Conservation (phyloP, 2,888 invertebrate genomes). For the Plebejus melissa region DNA sequence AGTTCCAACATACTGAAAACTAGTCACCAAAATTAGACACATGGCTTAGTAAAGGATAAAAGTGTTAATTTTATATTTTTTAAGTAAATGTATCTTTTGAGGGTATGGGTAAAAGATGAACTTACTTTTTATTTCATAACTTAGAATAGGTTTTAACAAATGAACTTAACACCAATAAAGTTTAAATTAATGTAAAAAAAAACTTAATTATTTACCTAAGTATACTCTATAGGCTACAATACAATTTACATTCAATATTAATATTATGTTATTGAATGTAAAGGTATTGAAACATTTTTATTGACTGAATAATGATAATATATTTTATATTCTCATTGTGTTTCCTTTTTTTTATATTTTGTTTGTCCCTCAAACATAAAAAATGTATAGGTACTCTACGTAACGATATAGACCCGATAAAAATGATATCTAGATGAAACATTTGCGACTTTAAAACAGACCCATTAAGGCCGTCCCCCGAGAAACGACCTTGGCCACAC, state of each 20-base stretch:
- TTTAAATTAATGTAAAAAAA: too few species aligned
- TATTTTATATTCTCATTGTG: not conserved
- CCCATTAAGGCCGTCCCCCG: too few species aligned
- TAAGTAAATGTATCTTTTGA: not conserved
- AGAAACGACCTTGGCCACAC: too few species aligned
- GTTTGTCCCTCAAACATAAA: not conserved
- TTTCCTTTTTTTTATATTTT: not conserved
- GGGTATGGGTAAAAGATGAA: not conserved
- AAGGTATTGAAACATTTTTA: not conserved
- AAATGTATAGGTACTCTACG: not conserved
- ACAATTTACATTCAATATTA: too few species aligned
- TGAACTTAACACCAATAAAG: too few species aligned
- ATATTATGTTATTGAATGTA: not conserved
- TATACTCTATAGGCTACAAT: too few species aligned
- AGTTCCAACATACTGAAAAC: not conserved
- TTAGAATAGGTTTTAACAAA: too few species aligned
- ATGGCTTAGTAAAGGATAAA: not conserved
- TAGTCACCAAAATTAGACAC: not conserved
- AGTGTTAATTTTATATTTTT: not conserved
- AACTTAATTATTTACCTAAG: too few species aligned
- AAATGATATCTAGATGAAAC: not conserved
- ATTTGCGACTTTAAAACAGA: too few species aligned
- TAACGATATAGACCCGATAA: not conserved
- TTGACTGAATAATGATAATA: not conserved
- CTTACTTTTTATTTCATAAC: not conserved